Evolutionary conservation across 30 jellyfish, hydroid and myxozoan genomes (phyloP).

Genomic region (Sanderia malayensis): DNA sequence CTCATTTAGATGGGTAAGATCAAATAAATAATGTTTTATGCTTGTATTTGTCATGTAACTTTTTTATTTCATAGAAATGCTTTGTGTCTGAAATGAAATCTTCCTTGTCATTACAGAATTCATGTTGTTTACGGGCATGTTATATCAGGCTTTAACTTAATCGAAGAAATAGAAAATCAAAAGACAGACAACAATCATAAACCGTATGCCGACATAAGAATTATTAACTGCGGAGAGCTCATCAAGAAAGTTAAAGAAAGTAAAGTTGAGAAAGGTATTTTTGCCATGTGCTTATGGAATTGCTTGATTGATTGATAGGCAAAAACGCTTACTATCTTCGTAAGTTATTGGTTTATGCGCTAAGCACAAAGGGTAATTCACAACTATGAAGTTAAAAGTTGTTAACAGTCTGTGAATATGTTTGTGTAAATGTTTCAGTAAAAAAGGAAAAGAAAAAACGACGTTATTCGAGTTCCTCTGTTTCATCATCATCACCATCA

Average conservation of each 20-base stretch:
- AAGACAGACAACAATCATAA: constrained; percentile 79
- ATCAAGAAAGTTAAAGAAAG: constrained; percentile 66
- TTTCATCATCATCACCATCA: constrained; percentile 21
- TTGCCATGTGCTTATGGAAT: neutral
- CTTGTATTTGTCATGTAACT: no score
- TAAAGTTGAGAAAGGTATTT: constrained; percentile 23
- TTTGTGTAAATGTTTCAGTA: neutral
- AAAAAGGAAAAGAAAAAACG: constrained; percentile 23
- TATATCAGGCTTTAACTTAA: constrained; percentile 80
- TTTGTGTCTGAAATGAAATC: no score
- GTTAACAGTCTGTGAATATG: neutral
- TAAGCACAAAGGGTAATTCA: neutral
- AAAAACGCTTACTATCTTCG: no score
- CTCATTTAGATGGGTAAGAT: constrained; percentile 86
- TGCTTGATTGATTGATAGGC: neutral
- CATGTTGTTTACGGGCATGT: constrained; percentile 98
- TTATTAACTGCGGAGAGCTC: constrained; percentile 94
- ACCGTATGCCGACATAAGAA: constrained; percentile 93
- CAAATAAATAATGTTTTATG: neutral
- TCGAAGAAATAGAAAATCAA: constrained; percentile 90
- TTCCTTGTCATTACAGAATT: constrained; percentile 53
- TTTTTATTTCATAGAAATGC: no score
- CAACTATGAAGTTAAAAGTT: neutral
- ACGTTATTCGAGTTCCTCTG: constrained; percentile 1
- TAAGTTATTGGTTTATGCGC: neutral